Conservation (phyloP, 2,113 vertebrate genomes). For the Podocnemis expansa region DNA sequence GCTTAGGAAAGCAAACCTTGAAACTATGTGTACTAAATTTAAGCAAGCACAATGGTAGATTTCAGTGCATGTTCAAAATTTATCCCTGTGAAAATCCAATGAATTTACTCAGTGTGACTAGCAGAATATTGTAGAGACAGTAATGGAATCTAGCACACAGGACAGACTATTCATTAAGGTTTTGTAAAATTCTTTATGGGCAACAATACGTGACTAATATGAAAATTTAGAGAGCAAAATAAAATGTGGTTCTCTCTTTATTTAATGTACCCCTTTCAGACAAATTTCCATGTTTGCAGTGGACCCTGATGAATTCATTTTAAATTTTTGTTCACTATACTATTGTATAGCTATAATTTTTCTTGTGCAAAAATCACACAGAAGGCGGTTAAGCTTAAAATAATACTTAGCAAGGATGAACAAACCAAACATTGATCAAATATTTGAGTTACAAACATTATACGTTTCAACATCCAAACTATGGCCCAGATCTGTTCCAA, state of each 20-base stretch:
- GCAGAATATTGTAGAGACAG: slow-evolving; percentile 39
- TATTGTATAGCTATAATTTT: background rate
- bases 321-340: slow-evolving; percentile 21
- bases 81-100: slow-evolving; percentile 24
- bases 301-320: background rate
- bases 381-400: background rate
- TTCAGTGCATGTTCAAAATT: slow-evolving; percentile 13
- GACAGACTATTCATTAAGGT: slow-evolving; percentile 23
- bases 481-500: background rate
- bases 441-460: background rate
- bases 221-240: slow-evolving; percentile 9
- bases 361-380: slow-evolving; percentile 8
- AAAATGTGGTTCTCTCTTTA: background rate
- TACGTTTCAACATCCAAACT: background rate
- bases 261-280: slow-evolving; percentile 45
- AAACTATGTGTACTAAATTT: slow-evolving; percentile 23
- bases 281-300: background rate
- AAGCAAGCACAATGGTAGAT: background rate
- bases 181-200: slow-evolving; percentile 28
- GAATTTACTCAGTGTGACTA: slow-evolving; percentile 47
- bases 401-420: background rate
- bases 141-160: slow-evolving; percentile 44
- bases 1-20: background rate
- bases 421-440: background rate
- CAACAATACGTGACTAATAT: slow-evolving; percentile 59